These are phyloP conservation scores for Camelus bactrianus DNA, from an alignment of 2,113 vertebrate genomes.

Conservation along the genomic window DNA sequence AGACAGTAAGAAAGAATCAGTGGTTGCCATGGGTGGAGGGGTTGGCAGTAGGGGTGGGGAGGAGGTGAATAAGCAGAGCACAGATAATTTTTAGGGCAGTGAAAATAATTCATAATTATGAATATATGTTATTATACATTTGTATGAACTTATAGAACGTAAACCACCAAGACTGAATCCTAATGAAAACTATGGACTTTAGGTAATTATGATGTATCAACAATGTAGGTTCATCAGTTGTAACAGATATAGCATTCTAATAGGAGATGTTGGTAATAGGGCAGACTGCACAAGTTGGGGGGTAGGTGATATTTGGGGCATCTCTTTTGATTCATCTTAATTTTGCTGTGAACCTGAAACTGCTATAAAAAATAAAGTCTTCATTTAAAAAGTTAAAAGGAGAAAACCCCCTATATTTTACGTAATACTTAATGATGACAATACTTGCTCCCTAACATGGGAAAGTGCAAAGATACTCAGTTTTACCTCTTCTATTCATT, in stretches of 20 bases:
- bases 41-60: too few relatives aligned
- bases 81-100: background rate
- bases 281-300: background rate
- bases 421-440: background rate
- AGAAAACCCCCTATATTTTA: background rate
- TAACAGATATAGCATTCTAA: background rate
- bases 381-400: background rate
- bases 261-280: background rate
- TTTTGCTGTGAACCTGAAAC: background rate
- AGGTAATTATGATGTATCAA: background rate
- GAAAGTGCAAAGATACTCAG: background rate
- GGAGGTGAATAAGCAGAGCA: too few relatives aligned
- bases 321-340: background rate
- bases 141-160: background rate
- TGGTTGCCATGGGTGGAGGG: background rate
- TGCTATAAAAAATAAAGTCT: background rate
- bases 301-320: background rate
- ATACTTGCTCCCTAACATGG: background rate
- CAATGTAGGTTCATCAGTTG: background rate
- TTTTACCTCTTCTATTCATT: background rate
- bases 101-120: background rate
- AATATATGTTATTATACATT: background rate
- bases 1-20: background rate
- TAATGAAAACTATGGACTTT: background rate
- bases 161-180: background rate